Conservation (phyloP, 2,888 invertebrate genomes). For the Hipparchia sbordonii region DNA sequence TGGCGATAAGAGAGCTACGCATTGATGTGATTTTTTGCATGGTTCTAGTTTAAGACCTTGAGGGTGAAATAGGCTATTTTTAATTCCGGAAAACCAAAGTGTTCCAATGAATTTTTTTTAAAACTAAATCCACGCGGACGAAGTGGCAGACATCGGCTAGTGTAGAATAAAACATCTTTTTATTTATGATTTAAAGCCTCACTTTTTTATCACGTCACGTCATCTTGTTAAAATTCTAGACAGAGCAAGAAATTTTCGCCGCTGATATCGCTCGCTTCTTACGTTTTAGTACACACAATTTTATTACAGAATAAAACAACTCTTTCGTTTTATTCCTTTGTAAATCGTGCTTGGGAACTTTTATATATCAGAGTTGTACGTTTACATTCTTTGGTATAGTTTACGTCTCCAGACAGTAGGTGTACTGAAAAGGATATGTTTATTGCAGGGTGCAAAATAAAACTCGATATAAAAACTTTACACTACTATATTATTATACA, state of each 20-base stretch:
- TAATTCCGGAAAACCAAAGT: too few relatives aligned
- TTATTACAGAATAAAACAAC: constrained; percentile 32
- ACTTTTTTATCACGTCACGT: constrained; percentile 18
- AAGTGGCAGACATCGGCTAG: too few relatives aligned
- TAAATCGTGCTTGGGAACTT: constrained; percentile 32
- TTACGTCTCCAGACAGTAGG: constrained; percentile 2
- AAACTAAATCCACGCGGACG: too few relatives aligned
- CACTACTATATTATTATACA: too few relatives aligned
- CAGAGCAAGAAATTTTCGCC: constrained; percentile 16
- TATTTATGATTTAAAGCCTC: neutral
- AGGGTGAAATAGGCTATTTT: too few relatives aligned
- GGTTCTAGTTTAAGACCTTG: too few relatives aligned
- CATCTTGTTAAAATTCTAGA: constrained; percentile 22
- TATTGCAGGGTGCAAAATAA: too few relatives aligned
- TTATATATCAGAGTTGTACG: constrained; percentile 21
- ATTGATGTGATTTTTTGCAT: too few relatives aligned
- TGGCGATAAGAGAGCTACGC: too few relatives aligned
- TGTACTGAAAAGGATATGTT: neutral
- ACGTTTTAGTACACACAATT: constrained; percentile 49
- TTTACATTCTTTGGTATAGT: constrained; percentile 17
- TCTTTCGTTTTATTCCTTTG: constrained; percentile 31
- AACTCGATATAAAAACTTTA: too few relatives aligned
- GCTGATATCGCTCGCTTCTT: constrained; percentile 58
- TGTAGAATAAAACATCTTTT: neutral
- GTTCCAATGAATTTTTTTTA: too few relatives aligned